Evolutionary conservation across 2,113 vertebrate genomes (phyloP).

Genomic region (Conger conger): DNA sequence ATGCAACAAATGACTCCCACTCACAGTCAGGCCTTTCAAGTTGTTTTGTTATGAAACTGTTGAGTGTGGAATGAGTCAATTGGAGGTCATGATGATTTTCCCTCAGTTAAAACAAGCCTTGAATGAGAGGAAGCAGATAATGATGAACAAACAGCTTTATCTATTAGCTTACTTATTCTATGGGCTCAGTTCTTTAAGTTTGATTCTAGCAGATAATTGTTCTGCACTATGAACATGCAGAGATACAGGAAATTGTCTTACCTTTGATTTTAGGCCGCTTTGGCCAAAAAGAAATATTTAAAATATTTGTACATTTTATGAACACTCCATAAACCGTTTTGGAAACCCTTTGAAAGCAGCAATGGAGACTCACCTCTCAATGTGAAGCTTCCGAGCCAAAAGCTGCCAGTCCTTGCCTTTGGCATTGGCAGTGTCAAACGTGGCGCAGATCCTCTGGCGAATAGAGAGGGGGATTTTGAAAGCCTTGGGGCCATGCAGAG

Average conservation of each 20-base stretch:
- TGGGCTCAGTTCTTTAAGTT: too few species aligned
- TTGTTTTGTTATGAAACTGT: neutral
- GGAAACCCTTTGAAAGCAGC: neutral
- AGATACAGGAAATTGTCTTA: neutral
- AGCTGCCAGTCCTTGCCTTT: conserved; percentile 98
- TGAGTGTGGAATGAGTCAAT: neutral
- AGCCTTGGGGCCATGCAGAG: conserved; percentile 88
- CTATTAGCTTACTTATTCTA: too few species aligned
- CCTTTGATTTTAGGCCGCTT: neutral
- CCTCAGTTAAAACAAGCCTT: neutral
- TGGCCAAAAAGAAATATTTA: neutral
- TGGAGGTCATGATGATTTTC: neutral
- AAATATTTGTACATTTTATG: neutral
- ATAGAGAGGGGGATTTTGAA: conserved; percentile 97
- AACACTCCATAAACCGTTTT: neutral
- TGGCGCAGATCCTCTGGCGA: conserved; percentile 92
- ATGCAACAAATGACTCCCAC: too few species aligned
- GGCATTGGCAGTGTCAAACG: conserved; percentile 89
- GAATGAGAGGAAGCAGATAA: neutral
- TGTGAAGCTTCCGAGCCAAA: conserved; percentile 90
- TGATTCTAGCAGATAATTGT: too few species aligned
- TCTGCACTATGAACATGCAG: neutral
- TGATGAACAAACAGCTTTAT: neutral
- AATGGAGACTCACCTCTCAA: conserved; percentile 79
- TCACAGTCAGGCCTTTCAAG: neutral